Evolutionary conservation across 2,888 invertebrate species (phyloP), one percentile per base, ranked within the genome.

Genomic region (Lasioglossum marginatum): DNA sequence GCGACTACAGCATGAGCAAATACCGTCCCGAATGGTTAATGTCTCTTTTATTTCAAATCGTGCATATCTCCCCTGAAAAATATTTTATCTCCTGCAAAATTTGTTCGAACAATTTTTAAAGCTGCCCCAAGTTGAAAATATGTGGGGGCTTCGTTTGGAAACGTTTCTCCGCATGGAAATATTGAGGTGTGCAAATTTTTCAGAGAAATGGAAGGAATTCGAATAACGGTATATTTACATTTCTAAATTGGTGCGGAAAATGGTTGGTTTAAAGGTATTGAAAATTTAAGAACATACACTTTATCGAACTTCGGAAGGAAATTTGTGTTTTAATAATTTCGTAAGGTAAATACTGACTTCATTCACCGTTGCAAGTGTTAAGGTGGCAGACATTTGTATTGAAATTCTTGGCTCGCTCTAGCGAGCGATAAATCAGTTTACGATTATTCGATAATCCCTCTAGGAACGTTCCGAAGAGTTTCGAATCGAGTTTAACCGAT

Each of bases 401-500:
- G 57, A 27, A 27, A 60, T 60, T 27, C 27, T 27, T 60, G 60
- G 60, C 60, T 60, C 5, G 27, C 60, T 60, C n/a, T 14, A 5
- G 27, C 14, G 5, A 60, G 14, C 27, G 27, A 60, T 27, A 60
- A 60, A 60, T 27, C 60, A 27, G 14, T 60, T 60, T 27, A 60
- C 60, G 60, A 14, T 60, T 60, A 60, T 60, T 60, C 60, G 60
- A 60, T 60, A 60, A 60, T 60, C 60, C 27, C 27, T 27, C 60
- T 60, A 60, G 27, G 5, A 27, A 27, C 14, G 27, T 27, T 27
- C 4, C 12, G 14, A 27, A 27, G 31, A 31, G 16, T 5, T 34
- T 2, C 14, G 27, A 43, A 43, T 45, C 71, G 37, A 45, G 3
- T 43, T 34, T 37, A 34, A 23, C 14, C 40, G n/a, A 71, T 6